Percentiles rank a stretch among this genome's conserved stretches.
phyloP scores from a whole-genome alignment of 1,140 invertebrate species.

The Drosophila ohnishii region DNA sequence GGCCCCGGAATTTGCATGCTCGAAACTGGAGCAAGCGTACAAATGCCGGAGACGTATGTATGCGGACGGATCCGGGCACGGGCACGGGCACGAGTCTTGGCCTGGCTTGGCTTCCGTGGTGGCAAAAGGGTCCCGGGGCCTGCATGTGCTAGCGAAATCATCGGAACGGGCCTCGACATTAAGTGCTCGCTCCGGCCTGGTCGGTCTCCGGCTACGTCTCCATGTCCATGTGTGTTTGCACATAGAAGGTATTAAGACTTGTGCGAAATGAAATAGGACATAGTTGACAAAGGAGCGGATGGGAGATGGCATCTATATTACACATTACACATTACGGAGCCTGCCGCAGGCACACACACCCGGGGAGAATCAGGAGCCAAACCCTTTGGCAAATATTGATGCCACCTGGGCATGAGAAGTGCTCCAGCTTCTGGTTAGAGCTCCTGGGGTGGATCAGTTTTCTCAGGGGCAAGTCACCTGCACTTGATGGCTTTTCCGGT shows the following conservation, averaged over 20 bases:
- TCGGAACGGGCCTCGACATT: slow-evolving; percentile 69
- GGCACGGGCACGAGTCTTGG: slow-evolving; percentile 11
- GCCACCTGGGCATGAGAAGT: slow-evolving; percentile 22
- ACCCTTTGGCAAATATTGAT: slow-evolving; percentile 55
- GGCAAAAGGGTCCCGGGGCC: slow-evolving; percentile 13
- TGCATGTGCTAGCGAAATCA: slow-evolving; percentile 51
- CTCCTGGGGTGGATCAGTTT: slow-evolving; percentile 24
- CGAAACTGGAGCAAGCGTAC: slow-evolving; percentile 56
- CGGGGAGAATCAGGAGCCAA: slow-evolving; percentile 22
- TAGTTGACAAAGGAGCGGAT: slow-evolving; percentile 73
- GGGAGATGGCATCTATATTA: slow-evolving; percentile 59
- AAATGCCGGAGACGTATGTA: slow-evolving; percentile 36
- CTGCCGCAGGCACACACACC: slow-evolving; percentile 18
- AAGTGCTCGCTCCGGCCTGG: slow-evolving; percentile 58
- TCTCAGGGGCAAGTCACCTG: slow-evolving; percentile 14
- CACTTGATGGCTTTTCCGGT: slow-evolving; percentile 20
- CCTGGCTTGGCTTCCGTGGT: slow-evolving; percentile 7
- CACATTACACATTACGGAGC: slow-evolving; percentile 46
- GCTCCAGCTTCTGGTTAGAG: not conserved
- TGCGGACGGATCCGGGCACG: slow-evolving; percentile 20
- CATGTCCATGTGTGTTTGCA: slow-evolving; percentile 22
- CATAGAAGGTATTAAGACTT: slow-evolving; percentile 74
- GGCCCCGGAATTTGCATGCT: slow-evolving; percentile 74
- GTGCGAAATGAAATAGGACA: slow-evolving; percentile 78
- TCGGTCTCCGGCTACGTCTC: slow-evolving; percentile 7